Evolutionary conservation across 2,888 invertebrate species (phyloP).

Genomic region (Ellobium chinense): DNA sequence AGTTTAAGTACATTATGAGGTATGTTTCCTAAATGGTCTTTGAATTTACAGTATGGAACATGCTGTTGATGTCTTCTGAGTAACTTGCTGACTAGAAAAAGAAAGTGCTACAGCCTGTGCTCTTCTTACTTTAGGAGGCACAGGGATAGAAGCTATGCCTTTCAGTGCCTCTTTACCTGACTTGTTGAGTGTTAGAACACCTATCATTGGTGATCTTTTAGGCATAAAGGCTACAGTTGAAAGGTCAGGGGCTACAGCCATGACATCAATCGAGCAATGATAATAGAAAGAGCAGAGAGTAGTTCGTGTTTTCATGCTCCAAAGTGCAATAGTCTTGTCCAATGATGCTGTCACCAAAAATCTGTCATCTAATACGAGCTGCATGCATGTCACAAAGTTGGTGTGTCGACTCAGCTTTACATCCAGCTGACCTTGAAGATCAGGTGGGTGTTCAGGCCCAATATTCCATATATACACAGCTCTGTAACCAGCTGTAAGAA

Average conservation of each 20-base stretch:
- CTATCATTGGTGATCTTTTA: slow-evolving; percentile 57
- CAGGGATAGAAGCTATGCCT: slow-evolving; percentile 45
- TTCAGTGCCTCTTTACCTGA: slow-evolving; percentile 52
- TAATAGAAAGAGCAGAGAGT: slow-evolving; percentile 61
- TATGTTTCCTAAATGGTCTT: too few species aligned
- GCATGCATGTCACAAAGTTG: slow-evolving; percentile 61
- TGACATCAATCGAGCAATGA: slow-evolving; percentile 57
- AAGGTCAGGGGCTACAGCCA: slow-evolving; percentile 57
- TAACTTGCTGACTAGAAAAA: slow-evolving; percentile 60
- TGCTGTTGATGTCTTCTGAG: slow-evolving; percentile 38
- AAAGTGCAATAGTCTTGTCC: slow-evolving; percentile 66
- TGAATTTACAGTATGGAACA: slow-evolving; percentile 45
- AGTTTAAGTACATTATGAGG: too few species aligned
- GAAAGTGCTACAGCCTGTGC: slow-evolving; percentile 63
- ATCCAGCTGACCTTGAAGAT: slow-evolving; percentile 54
- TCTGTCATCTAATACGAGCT: slow-evolving; percentile 59
- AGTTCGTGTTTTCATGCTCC: slow-evolving; percentile 58
- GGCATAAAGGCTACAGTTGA: slow-evolving; percentile 60
- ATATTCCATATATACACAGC: slow-evolving; percentile 67
- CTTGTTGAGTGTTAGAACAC: slow-evolving; percentile 60
- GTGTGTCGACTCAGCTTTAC: slow-evolving; percentile 65
- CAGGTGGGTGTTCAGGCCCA: slow-evolving; percentile 25
- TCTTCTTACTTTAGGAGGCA: slow-evolving; percentile 48
- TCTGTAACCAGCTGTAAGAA: slow-evolving; percentile 65
- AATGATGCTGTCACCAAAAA: slow-evolving; percentile 60